Evolutionary conservation across 1,140 invertebrate genomes (phyloP).

Genomic region (Heliconius hewitsoni): DNA sequence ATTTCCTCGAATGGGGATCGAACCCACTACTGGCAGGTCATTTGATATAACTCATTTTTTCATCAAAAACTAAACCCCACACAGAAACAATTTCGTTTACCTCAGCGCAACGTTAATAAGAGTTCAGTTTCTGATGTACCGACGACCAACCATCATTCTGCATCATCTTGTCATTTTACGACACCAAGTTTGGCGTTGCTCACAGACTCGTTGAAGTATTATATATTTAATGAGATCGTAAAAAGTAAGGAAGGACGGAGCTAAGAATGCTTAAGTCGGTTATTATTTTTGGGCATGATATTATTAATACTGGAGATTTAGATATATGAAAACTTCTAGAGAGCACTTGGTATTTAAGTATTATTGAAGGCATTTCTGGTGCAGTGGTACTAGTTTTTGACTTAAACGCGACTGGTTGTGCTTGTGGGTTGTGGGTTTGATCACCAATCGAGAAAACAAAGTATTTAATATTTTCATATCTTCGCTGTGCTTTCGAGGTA

Average conservation of each 20-base stretch:
- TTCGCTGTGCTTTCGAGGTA: no score
- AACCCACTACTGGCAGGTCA: no score
- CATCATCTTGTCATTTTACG: slow-evolving; percentile 24
- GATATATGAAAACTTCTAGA: not conserved
- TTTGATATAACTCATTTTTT: no score
- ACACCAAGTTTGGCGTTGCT: slow-evolving; percentile 20
- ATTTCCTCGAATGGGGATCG: no score
- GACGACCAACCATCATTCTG: slow-evolving; percentile 2
- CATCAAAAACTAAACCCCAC: not conserved
- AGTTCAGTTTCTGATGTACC: not conserved
- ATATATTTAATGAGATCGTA: slow-evolving; percentile 38
- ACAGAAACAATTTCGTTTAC: not conserved
- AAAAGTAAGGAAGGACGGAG: slow-evolving; percentile 25
- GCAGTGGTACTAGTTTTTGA: no score
- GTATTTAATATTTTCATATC: no score
- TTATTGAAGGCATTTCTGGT: no score
- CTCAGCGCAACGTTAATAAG: not conserved
- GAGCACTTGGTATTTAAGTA: no score
- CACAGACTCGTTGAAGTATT: slow-evolving; percentile 33
- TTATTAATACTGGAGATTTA: slow-evolving; percentile 14
- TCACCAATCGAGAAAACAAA: no score
- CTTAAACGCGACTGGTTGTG: no score
- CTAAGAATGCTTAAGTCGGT: slow-evolving; percentile 23
- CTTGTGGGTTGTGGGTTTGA: no score
- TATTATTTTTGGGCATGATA: slow-evolving; percentile 15